Evolutionary conservation across 2,888 invertebrate genomes (phyloP), one percentile per base, ranked within the genome.

Genomic region (Ochropleura leucogaster): DNA sequence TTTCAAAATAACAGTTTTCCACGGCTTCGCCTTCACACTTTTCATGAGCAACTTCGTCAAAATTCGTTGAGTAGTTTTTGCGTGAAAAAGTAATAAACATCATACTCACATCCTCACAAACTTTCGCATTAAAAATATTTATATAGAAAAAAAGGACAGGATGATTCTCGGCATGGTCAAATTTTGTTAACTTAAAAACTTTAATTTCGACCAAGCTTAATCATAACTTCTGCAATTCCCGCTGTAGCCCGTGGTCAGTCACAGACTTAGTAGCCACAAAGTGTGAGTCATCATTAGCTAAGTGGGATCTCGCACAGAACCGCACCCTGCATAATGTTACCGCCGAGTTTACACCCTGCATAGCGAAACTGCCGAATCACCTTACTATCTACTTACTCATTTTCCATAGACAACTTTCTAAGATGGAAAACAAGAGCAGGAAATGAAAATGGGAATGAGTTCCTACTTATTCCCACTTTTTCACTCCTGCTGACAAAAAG

Each of bases 221-320:
- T 68, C 20, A n/a, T 8, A 49, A 49, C 16, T 66, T 68, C 16
- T 12, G 9, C 49, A 69, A 10, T 49, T 42, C 18, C 57, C 42
- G 60, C 82, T 14, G 51, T 57, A 40, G 59, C 42, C 30, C 18
- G 30, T 70, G 65, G 66, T 63, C 60, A 51, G 0, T 68, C 75
- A 73, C 57, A 16, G 14, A 65, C 70, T 76, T 81, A 63, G 62
- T 60, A 67, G 84, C 84, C 83, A 55, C 80, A 79, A 57, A 74
- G 51, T 83, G 89, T 89, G 89, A 90, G 86, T 90, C 91, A 92
- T 88, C 86, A 87, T 88, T 85, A 82, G 85, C 88, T 91, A 89
- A 92, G 90, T 91, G 89, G 85, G 79, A 88, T 89, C 87, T 88
- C 79, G 74, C 84, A 80, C 79, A 77, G 68, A 79, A 78, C 80